Evolutionary conservation across 2,888 invertebrate genomes (phyloP), one percentile per base, ranked within the genome.

Genomic region (Polietes domitor): DNA sequence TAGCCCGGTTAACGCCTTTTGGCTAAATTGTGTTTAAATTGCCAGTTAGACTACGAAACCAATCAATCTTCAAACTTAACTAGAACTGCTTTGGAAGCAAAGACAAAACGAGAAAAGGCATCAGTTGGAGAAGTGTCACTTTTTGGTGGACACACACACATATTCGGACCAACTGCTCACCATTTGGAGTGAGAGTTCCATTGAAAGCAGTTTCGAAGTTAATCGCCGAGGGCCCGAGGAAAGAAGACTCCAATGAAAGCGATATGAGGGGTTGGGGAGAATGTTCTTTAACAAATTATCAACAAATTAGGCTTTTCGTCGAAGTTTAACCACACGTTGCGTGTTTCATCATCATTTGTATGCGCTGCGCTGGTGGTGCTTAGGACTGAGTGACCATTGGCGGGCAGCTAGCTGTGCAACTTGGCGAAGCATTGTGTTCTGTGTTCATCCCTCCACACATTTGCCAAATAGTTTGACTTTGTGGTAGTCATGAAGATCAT

Each of bases 1-100:
- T 89, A 88, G 87, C 77, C 85, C 87, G 88, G 88, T 87, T 89
- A 88, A 86, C 90, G 90, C 90, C 90, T 90, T 86, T 88, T 87
- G 89, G 89, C 89, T 88, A 89, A 90, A 90, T 90, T 88, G 89
- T 87, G 87, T 90, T 90, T 90, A 90, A 90, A 90, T 90, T 90
- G 90, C 87, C 88, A 88, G 89, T 90, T 89, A 87, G 68, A 70
- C 73, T 77, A 50, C 80, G 80, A 65, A 73, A 79, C 75, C 73
- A 78, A 86, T 86, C 70, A 82, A 86, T 86, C 82, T 80, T 72
- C 76, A 76, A 84, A 71, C 78, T 86, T 79, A 79, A 82, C 82
- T 80, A 75, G 80, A 82, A 74, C 75, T 83, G n/a, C 53, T 17
- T 70, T n/a, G 5, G 32, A 53, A 32, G 32, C 55, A 50, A 61